Percentiles rank a stretch among this genome's conserved stretches.
Evolutionary conservation across 1,140 invertebrate genomes (phyloP).

Genomic region (Drosophila littoralis): DNA sequence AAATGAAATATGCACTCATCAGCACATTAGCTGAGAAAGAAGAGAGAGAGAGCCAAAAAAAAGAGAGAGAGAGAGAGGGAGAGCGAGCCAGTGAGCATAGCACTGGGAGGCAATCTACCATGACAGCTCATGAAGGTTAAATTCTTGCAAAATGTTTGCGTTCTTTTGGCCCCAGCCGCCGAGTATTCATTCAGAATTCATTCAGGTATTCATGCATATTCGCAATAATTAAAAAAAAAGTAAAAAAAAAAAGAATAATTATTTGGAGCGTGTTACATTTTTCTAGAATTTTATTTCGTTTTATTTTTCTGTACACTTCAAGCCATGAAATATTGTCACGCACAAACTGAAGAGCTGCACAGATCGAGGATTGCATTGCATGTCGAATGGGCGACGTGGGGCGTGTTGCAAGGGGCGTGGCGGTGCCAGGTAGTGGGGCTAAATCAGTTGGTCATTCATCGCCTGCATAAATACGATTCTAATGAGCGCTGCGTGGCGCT

Average conservation of each 20-base stretch:
- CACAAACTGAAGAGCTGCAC: slow-evolving; percentile 34
- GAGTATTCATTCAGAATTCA: not conserved
- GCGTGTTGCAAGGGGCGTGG: not conserved
- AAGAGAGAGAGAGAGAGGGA: not conserved
- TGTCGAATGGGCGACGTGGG: not conserved
- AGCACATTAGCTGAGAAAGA: slow-evolving; percentile 40
- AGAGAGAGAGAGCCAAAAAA: not conserved
- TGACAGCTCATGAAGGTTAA: slow-evolving; percentile 79
- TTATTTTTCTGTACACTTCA: slow-evolving; percentile 1
- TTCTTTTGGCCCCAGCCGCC: not conserved
- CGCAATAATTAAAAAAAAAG: slow-evolving; percentile 70
- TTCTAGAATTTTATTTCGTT: not conserved
- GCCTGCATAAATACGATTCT: slow-evolving; percentile 47
- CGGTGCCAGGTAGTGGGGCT: too few species aligned
- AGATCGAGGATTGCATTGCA: slow-evolving; percentile 7
- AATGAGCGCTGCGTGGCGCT: slow-evolving; percentile 43
- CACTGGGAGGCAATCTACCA: slow-evolving; percentile 64
- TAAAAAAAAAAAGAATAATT: slow-evolving; percentile 34
- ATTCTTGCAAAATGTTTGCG: slow-evolving; percentile 67
- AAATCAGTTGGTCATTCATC: slow-evolving; percentile 31
- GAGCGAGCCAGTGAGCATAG: not conserved
- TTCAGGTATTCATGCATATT: slow-evolving; percentile 14
- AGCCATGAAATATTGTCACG: slow-evolving; percentile 73
- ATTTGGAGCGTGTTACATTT: slow-evolving; percentile 62
- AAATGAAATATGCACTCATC: slow-evolving; percentile 58